phyloP scores from a whole-genome alignment of 2,113 vertebrate genomes.

The Aegotheles bennettii region DNA sequence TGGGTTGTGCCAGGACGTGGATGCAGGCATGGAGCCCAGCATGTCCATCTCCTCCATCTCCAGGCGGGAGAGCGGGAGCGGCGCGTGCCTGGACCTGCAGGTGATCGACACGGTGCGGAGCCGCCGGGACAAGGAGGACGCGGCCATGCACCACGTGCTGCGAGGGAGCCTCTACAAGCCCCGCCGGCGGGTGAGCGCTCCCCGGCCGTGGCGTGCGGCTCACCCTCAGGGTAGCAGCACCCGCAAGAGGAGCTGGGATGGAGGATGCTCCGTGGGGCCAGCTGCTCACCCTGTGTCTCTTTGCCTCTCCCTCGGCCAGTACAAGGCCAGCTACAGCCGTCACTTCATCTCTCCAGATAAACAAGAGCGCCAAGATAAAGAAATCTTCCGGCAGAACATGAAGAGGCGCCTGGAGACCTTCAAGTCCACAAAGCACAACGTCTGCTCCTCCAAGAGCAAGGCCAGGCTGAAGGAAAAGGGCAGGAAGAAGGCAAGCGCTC shows the following conservation, averaged over 20 bases:
- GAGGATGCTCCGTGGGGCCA: background rate
- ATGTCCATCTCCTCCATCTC: background rate
- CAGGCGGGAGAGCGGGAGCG: constrained; percentile 93
- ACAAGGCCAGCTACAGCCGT: constrained; percentile 93
- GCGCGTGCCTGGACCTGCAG: constrained; percentile 92
- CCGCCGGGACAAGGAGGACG: constrained; percentile 88
- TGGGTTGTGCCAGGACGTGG: background rate
- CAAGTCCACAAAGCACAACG: constrained; percentile 85
- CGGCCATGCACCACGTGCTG: constrained; percentile 89
- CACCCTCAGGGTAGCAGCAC: background rate
- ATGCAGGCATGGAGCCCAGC: background rate
- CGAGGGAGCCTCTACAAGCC: constrained; percentile 94
- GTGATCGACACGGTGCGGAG: constrained; percentile 91
- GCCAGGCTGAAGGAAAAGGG: constrained; percentile 86
- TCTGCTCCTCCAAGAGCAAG: constrained; percentile 80
- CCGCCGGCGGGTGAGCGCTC: constrained; percentile 77
- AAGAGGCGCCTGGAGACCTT: constrained; percentile 91
- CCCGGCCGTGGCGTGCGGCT: background rate
- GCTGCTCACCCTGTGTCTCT: constrained; percentile 66
- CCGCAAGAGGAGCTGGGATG: background rate
- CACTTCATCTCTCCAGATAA: constrained; percentile 92
- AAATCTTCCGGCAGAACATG: constrained; percentile 97
- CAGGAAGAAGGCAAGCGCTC: constrained; percentile 83
- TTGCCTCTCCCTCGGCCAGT: constrained; percentile 76
- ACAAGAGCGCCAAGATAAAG: constrained; percentile 91